These are phyloP conservation scores for Caenorhabditis japonica DNA, from an alignment of 2,888 invertebrate species.

Conservation along the genomic window DNA sequence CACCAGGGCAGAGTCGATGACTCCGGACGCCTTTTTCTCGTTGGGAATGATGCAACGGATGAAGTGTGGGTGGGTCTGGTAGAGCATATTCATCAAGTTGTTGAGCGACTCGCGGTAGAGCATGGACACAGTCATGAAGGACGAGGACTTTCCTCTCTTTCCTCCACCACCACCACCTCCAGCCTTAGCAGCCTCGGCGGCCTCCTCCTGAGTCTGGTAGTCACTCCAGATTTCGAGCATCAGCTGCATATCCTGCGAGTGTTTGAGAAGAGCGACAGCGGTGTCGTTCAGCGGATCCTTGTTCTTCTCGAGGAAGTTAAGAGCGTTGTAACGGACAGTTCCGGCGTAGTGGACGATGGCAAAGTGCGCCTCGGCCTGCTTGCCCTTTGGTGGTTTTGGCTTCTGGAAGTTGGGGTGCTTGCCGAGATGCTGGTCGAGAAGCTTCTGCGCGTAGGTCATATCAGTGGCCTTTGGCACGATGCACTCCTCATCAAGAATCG, in stretches of 20 bases:
- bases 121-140: slow-evolving; percentile 95
- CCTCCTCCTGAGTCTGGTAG: slow-evolving; percentile 77
- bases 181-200: slow-evolving; percentile 74
- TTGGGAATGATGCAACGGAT: slow-evolving; percentile 99
- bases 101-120: slow-evolving; percentile 90
- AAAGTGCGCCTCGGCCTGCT: slow-evolving; percentile 94
- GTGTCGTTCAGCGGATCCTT: slow-evolving; percentile 80
- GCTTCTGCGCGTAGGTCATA: slow-evolving; percentile 96
- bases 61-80: slow-evolving; percentile 98
- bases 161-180: slow-evolving; percentile 69
- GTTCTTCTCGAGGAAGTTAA: slow-evolving; percentile 80
- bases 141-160: slow-evolving; percentile 73
- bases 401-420: slow-evolving; percentile 97
- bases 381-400: slow-evolving; percentile 83
- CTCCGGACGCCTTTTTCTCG: slow-evolving; percentile 82
- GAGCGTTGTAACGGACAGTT: slow-evolving; percentile 83
- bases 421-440: slow-evolving; percentile 95
- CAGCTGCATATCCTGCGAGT: slow-evolving; percentile 83
- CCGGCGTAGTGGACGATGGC: slow-evolving; percentile 99
- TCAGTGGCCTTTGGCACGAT: slow-evolving; percentile 99
- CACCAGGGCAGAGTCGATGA: slow-evolving; percentile 97
- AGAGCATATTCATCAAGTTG: slow-evolving; percentile 96
- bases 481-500: slow-evolving; percentile 99
- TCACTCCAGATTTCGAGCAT: slow-evolving; percentile 82
- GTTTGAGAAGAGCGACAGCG: slow-evolving; percentile 78